Conservation (phyloP, 2,888 invertebrate species). For the Phymatocera aterrima region DNA sequence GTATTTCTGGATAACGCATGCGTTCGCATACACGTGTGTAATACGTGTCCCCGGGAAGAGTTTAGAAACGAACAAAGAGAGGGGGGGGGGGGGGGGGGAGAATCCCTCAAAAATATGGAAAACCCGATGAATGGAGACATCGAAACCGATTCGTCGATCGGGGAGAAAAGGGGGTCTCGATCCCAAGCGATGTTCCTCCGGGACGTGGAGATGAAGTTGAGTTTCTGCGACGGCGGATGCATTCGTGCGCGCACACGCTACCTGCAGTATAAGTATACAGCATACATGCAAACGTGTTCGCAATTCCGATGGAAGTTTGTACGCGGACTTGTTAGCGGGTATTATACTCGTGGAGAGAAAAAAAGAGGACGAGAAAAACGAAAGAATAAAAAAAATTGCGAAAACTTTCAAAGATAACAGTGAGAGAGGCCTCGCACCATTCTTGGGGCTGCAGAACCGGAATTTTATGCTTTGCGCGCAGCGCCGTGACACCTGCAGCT, state of each 20-base stretch:
- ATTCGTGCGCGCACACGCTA: too few species aligned
- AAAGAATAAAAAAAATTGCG: conserved; percentile 6
- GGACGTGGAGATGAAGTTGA: too few species aligned
- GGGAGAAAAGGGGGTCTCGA: not conserved
- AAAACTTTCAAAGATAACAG: conserved; percentile 48
- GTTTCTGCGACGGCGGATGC: too few species aligned
- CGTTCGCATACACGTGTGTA: not conserved
- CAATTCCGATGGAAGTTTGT: not conserved
- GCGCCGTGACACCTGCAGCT: conserved; percentile 67
- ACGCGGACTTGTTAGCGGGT: conserved; percentile 19
- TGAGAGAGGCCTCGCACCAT: conserved; percentile 25
- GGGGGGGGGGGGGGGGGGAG: too few species aligned
- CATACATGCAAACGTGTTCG: not conserved
- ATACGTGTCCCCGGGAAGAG: not conserved
- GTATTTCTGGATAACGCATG: too few species aligned
- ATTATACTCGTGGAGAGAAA: conserved; percentile 43
- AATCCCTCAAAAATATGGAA: too few species aligned
- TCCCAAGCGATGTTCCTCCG: not conserved
- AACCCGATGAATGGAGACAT: too few species aligned
- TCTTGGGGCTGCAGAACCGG: conserved; percentile 68
- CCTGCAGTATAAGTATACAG: too few species aligned
- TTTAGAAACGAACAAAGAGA: not conserved
- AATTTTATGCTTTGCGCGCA: conserved; percentile 64
- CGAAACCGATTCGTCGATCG: conserved; percentile 22
- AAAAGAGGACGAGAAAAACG: conserved; percentile 42